Percentiles rank a stretch among this genome's conserved stretches.
phyloP scores from a whole-genome alignment of 2,113 vertebrate genomes.

The Eleginops maclovinus region DNA sequence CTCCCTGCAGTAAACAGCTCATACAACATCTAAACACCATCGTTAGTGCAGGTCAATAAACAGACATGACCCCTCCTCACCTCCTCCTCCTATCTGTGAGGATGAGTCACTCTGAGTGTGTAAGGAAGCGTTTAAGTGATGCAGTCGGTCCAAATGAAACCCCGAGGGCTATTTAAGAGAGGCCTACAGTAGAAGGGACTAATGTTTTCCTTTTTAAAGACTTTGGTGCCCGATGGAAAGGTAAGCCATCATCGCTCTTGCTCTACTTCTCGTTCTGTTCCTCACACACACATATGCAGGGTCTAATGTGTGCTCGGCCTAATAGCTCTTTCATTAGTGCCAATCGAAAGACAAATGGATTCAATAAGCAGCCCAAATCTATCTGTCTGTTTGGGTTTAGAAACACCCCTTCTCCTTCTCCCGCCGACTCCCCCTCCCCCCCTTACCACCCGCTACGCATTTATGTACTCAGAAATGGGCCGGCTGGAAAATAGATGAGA shows the following conservation, averaged over 20 bases:
- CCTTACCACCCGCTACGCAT: slow-evolving; percentile 25
- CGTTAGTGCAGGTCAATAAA: slow-evolving; percentile 60
- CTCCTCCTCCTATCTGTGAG: slow-evolving; percentile 57
- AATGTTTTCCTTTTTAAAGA: slow-evolving; percentile 58
- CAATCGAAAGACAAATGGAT: slow-evolving; percentile 76
- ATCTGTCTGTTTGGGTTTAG: slow-evolving; percentile 74
- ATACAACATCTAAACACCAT: slow-evolving; percentile 58
- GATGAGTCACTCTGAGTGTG: slow-evolving; percentile 57
- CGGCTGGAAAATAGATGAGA: slow-evolving; percentile 35
- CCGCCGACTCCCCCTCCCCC: too few relatives aligned
- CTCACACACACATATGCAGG: slow-evolving; percentile 19
- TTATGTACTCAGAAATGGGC: slow-evolving; percentile 37
- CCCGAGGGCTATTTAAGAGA: slow-evolving; percentile 42
- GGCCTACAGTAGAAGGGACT: slow-evolving; percentile 16
- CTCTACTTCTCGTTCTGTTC: background rate
- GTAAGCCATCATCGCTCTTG: slow-evolving; percentile 37
- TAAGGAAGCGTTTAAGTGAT: slow-evolving; percentile 53
- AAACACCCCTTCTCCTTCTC: slow-evolving; percentile 42
- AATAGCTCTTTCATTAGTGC: slow-evolving; percentile 79
- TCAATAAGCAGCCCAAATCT: slow-evolving; percentile 74
- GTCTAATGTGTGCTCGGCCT: slow-evolving; percentile 65
- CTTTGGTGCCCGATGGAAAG: slow-evolving; percentile 22
- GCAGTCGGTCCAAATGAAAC: slow-evolving; percentile 47
- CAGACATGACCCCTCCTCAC: slow-evolving; percentile 54
- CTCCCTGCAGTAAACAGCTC: slow-evolving; percentile 52